Percentiles rank a stretch among this genome's conserved stretches.
phyloP scores from a whole-genome alignment of 2,888 invertebrate genomes.

The Ecliptopera silaceata region DNA sequence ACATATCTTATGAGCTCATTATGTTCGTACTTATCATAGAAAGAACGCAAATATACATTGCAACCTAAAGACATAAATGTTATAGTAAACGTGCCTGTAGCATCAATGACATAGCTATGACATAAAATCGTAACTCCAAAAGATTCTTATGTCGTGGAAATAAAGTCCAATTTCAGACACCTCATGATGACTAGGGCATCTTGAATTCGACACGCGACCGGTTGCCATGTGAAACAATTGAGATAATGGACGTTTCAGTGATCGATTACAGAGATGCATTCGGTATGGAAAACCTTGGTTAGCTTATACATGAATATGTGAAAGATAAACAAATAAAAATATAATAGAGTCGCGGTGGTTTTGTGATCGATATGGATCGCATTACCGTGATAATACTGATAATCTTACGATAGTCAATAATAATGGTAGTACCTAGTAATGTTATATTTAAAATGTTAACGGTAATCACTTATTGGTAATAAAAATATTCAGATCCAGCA shows the following conservation, averaged over 20 bases:
- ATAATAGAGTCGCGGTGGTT: background rate
- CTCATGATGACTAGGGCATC: conserved; percentile 32
- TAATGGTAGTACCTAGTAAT: too few relatives aligned
- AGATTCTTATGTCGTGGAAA: background rate
- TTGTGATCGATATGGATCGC: too few relatives aligned
- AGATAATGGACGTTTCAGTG: conserved; percentile 33
- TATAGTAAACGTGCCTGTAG: background rate
- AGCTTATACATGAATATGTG: background rate
- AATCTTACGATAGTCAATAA: too few relatives aligned
- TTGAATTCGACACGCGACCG: conserved; percentile 36
- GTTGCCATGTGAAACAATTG: conserved; percentile 42
- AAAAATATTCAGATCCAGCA: too few relatives aligned
- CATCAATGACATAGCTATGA: background rate
- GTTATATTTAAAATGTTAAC: too few relatives aligned
- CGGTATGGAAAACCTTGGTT: conserved; percentile 6
- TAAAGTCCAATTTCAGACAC: conserved; percentile 4
- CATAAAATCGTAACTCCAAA: background rate
- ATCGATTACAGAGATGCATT: conserved; percentile 22
- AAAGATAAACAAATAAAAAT: background rate
- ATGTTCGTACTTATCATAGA: too few relatives aligned
- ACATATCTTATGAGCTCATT: too few relatives aligned
- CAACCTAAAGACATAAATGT: background rate
- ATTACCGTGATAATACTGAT: too few relatives aligned
- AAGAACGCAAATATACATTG: too few relatives aligned
- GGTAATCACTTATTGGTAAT: too few relatives aligned